Evolutionary conservation across 2,797 vertebrate genomes (phyloP).

Genomic region (Bovichtus variegatus): DNA sequence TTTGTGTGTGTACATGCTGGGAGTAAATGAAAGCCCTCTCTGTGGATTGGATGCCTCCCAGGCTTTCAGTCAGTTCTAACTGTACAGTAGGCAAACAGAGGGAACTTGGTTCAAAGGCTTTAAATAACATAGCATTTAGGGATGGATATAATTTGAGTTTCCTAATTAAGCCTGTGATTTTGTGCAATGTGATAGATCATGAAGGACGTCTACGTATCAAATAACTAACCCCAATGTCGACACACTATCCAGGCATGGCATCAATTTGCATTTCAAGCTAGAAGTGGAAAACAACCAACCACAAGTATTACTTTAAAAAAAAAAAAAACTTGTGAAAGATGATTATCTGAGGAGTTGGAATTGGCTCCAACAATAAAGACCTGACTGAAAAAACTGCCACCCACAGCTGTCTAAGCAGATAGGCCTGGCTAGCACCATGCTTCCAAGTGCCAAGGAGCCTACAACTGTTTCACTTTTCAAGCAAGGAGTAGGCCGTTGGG

Average conservation of each 20-base stretch:
- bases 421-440: neutral
- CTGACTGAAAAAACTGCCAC: conserved; percentile 34
- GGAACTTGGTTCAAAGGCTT: conserved; percentile 72
- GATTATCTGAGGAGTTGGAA: conserved; percentile 45
- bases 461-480: too few relatives aligned
- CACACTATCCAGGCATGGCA: conserved; percentile 35
- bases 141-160: conserved; percentile 74
- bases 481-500: neutral
- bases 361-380: conserved; percentile 33
- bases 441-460: conserved; percentile 21
- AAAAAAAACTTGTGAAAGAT: conserved; percentile 43
- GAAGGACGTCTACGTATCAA: conserved; percentile 46
- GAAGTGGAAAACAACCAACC: conserved; percentile 46
- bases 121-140: conserved; percentile 77
- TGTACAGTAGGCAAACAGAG: conserved; percentile 57
- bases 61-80: conserved; percentile 58
- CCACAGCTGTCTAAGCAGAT: conserved; percentile 29
- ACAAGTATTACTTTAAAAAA: conserved; percentile 41
- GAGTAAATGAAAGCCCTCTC: conserved; percentile 77
- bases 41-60: conserved; percentile 71
- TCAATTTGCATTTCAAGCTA: conserved; percentile 52
- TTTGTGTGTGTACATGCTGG: conserved; percentile 44
- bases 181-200: conserved; percentile 61
- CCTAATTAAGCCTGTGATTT: conserved; percentile 74
- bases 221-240: conserved; percentile 31